Evolutionary conservation across 2,888 invertebrate genomes (phyloP), one percentile per base, ranked within the genome.

Genomic region (Drosophila koepferae): DNA sequence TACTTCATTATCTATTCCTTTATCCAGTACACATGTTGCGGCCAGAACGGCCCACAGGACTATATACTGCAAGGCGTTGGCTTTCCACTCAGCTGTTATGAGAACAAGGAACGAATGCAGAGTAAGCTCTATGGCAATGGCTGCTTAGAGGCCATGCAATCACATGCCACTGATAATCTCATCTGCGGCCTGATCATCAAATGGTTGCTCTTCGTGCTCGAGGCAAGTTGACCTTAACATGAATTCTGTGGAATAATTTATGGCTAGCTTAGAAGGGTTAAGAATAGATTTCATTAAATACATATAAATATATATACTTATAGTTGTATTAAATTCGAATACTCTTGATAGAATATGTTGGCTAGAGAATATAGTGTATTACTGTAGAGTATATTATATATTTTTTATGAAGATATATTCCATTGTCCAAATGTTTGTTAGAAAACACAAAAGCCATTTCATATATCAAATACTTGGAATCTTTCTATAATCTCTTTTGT

Each of bases 1-100:
- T 8, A 38, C 1, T 53, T 53, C 34, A 31, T 31, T 3, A 28
- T 10, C 28, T 0, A 4, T 36, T 43, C 2, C 4, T 41, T 62
- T 34, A 6, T 28, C 28, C 43, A 92, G 91, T 86, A 90, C 63
- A 82, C 90, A 9, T 92, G 92, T 46, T 93, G 93, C 55, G 92
- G 92, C 20, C 76, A 83, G 48, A 74, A 73, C 31, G 92, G 92
- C 0, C 82, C 91, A 2, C 74, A 79, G 2, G 92, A 93, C 51
- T 93, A 92, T 36, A 77, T 88, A 34, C 55, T 76, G 3, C 74
- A 82, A 60, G 89, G 82, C 3, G 67, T 64, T 36, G 73, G 72
- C 10, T 86, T 88, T 74, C 91, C 91, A 3, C 66, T 79, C n/a
- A 89, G 79, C 36, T 91, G 91, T 61, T 91, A 88, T 63, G 55